Conservation (phyloP, 2,113 vertebrate genomes). For the Scomber scombrus region DNA sequence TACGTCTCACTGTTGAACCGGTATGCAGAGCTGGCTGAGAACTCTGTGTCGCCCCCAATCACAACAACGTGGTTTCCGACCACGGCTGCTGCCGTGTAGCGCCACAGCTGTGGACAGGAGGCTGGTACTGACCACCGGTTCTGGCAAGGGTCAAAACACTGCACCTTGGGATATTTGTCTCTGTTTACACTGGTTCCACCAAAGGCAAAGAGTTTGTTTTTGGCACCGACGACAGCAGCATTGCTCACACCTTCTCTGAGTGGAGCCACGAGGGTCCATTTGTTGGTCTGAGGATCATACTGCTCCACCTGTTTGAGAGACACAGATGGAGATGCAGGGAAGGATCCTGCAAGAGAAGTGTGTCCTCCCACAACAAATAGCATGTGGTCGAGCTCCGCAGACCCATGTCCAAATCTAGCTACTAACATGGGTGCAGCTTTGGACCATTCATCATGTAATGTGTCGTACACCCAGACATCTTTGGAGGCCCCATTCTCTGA, state of each 20-base stretch:
- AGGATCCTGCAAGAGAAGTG: constrained; percentile 86
- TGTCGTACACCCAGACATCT: constrained; percentile 91
- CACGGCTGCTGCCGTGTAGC: constrained; percentile 88
- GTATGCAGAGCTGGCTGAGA: constrained; percentile 89
- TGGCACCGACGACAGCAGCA: constrained; percentile 88
- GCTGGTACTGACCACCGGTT: constrained; percentile 88
- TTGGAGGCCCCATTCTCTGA: constrained; percentile 90
- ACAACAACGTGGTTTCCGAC: constrained; percentile 88
- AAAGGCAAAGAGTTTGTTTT: constrained; percentile 90
- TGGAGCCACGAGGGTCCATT: constrained; percentile 89
- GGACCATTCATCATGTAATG: constrained; percentile 89
- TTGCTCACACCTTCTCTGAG: constrained; percentile 90
- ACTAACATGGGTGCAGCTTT: constrained; percentile 89
- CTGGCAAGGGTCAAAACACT: constrained; percentile 88
- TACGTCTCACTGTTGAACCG: constrained; percentile 90
- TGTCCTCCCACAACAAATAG: constrained; percentile 89
- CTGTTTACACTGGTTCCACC: constrained; percentile 89
- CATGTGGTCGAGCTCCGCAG: constrained; percentile 87
- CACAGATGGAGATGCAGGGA: constrained; percentile 89
- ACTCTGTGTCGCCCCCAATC: constrained; percentile 89
- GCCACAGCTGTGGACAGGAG: constrained; percentile 88
- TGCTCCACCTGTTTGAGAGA: constrained; percentile 91
- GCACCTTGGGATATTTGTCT: constrained; percentile 88
- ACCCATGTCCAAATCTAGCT: constrained; percentile 88
- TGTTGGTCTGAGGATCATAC: constrained; percentile 89